A percentile compares a stretch with the other conserved stretches of the same genome.
Evolutionary conservation across 1,140 invertebrate species (phyloP).

Genomic region (Pachyrhynchus sulphureomaculatus): DNA sequence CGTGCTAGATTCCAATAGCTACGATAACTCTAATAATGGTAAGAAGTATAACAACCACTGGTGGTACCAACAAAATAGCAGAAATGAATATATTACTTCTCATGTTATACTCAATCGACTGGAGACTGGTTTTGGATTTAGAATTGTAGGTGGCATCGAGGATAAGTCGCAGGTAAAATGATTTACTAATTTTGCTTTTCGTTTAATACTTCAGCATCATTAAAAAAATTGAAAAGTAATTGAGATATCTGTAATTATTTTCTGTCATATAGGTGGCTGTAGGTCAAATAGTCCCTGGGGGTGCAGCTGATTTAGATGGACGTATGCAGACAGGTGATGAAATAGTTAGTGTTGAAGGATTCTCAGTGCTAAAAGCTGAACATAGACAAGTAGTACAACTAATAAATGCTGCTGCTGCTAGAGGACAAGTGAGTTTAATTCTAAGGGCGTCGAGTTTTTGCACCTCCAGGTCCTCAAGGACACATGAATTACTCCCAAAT

Average conservation of each 20-base stretch:
- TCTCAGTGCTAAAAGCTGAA: constrained; percentile 80
- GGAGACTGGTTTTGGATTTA: constrained; percentile 92
- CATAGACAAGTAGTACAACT: constrained; percentile 88
- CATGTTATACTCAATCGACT: constrained; percentile 78
- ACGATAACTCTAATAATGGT: constrained; percentile 36
- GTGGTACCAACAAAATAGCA: constrained; percentile 37
- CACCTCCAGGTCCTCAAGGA: constrained; percentile 29
- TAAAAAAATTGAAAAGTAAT: too few relatives aligned
- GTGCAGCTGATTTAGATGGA: constrained; percentile 87
- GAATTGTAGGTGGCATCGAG: constrained; percentile 98
- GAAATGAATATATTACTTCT: constrained; percentile 68
- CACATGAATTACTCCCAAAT: constrained; percentile 20
- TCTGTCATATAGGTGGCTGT: constrained; percentile 74
- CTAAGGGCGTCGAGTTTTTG: constrained; percentile 62
- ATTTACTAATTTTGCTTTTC: too few relatives aligned
- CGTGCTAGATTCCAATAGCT: constrained; percentile 31
- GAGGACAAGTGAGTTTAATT: constrained; percentile 74
- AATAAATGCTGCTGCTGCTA: constrained; percentile 80
- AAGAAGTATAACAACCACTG: constrained; percentile 40
- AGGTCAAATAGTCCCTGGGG: constrained; percentile 91
- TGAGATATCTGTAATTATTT: background rate
- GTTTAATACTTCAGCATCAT: too few relatives aligned
- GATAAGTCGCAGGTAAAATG: constrained; percentile 89
- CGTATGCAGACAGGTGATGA: constrained; percentile 85
- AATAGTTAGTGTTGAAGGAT: constrained; percentile 83